Conservation (phyloP, 2,888 invertebrate species). For the Crepidodera aurea region DNA sequence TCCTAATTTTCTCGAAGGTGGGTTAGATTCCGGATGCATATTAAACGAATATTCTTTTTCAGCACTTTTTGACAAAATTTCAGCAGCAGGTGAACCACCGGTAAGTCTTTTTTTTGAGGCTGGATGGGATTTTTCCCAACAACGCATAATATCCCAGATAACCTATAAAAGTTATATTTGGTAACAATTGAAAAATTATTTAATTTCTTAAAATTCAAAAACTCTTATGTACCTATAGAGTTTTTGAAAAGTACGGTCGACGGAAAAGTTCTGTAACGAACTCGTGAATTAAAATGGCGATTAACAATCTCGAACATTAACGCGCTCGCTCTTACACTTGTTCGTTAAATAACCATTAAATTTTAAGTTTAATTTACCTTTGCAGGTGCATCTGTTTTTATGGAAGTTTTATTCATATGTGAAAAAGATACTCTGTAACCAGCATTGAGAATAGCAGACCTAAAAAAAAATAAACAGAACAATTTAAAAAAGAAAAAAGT, state of each 20-base stretch:
- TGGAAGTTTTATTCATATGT: slow-evolving; percentile 85
- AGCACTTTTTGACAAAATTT: slow-evolving; percentile 67
- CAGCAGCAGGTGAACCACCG: slow-evolving; percentile 63
- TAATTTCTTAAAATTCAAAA: too few species aligned
- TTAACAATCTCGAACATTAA: too few species aligned
- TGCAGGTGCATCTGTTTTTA: slow-evolving; percentile 93
- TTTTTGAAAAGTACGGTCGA: too few species aligned
- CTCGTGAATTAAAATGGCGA: too few species aligned
- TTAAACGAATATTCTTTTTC: slow-evolving; percentile 64
- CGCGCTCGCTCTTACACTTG: too few species aligned
- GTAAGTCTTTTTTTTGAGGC: slow-evolving; percentile 68
- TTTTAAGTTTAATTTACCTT: too few species aligned
- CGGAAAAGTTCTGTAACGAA: too few species aligned
- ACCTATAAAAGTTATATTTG: too few species aligned
- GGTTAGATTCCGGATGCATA: slow-evolving; percentile 78
- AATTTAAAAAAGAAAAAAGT: neutral
- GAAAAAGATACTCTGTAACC: slow-evolving; percentile 92
- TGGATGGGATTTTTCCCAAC: slow-evolving; percentile 78
- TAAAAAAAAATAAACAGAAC: slow-evolving; percentile 56
- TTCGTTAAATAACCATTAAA: too few species aligned
- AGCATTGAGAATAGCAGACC: slow-evolving; percentile 89
- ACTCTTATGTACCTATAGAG: too few species aligned
- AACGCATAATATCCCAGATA: slow-evolving; percentile 91
- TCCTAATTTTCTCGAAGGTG: slow-evolving; percentile 75
- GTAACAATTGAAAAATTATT: neutral